Evolutionary conservation across 2,888 invertebrate species (phyloP), one percentile per base, ranked within the genome.

Genomic region (Drosophila conformis): DNA sequence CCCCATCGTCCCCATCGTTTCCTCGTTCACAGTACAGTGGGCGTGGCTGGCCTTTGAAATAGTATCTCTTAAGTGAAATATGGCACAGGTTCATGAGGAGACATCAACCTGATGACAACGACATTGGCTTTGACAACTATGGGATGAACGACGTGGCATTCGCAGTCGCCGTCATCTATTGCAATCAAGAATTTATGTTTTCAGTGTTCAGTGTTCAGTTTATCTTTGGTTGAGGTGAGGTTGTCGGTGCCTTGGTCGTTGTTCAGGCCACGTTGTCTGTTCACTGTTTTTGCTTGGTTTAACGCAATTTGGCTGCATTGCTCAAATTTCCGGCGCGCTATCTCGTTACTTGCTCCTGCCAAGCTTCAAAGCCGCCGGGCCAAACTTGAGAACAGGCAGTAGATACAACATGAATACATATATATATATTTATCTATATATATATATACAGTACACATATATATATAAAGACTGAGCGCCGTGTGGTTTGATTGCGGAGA

Each of bases 251-350:
- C 64, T 57, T 35, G 69, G 42, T 18, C 21, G n/a, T 48, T 4
- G 25, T 38, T 21, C 31, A 2, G 2, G 49, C 25, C 49, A 46
- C 46, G 46, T 25, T 27, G 38, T 18, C 29, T 48, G 51, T 25
- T 62, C 67, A 35, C 40, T 56, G 69, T 49, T 68, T 69, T 81
- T 79, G 75, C 87, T 87, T 87, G 82, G 88, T 78, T 86, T 80
- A 89, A 89, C 88, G 85, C 88, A 86, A 89, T 87, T 85, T 88
- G 76, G 90, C 75, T 87, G 86, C 90, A 87, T 81, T 83, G 88
- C 78, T 87, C 83, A 76, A 88, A 86, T 90, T 88, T 87, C 87
- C 88, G 86, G 69, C 53, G 42, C 62, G 73, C 75, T 87, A 89
- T 87, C 88, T 76, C 60, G 60, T 87, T 89, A 82, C 82, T 52